phyloP scores from a whole-genome alignment of 2,797 vertebrate species.

The Chiloscyllium punctatum region DNA sequence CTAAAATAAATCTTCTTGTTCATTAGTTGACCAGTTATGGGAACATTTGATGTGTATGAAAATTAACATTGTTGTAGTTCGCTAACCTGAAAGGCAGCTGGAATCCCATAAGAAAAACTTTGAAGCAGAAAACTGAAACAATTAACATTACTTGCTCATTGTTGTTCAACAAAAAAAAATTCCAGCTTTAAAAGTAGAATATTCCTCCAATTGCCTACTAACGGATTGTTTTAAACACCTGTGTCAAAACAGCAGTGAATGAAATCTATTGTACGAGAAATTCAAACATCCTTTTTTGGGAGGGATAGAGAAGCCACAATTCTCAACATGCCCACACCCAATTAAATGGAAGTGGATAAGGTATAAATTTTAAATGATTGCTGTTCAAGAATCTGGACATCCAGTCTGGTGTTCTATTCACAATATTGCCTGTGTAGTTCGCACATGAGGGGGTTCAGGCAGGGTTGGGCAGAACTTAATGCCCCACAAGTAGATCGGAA shows the following conservation, averaged over 20 bases:
- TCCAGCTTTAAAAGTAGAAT: neutral
- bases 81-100: neutral
- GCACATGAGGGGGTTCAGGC: too few species aligned
- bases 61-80: neutral
- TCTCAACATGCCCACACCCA: too few species aligned
- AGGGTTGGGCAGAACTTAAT: neutral
- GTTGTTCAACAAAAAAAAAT: neutral
- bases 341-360: too few species aligned
- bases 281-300: too few species aligned
- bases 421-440: too few species aligned
- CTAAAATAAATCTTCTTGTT: neutral
- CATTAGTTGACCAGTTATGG: neutral
- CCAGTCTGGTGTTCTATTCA: too few species aligned
- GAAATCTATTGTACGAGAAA: neutral
- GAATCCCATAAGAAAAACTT: neutral
- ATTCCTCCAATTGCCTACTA: neutral
- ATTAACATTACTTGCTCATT: neutral
- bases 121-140: neutral
- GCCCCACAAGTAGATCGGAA: too few species aligned
- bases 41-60: neutral
- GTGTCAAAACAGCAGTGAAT: neutral
- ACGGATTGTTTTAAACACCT: neutral
- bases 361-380: too few species aligned
- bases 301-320: too few species aligned
- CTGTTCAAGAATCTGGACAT: too few species aligned